phyloP scores from a whole-genome alignment of 2,113 vertebrate genomes.

The Rhinoderma darwinii region DNA sequence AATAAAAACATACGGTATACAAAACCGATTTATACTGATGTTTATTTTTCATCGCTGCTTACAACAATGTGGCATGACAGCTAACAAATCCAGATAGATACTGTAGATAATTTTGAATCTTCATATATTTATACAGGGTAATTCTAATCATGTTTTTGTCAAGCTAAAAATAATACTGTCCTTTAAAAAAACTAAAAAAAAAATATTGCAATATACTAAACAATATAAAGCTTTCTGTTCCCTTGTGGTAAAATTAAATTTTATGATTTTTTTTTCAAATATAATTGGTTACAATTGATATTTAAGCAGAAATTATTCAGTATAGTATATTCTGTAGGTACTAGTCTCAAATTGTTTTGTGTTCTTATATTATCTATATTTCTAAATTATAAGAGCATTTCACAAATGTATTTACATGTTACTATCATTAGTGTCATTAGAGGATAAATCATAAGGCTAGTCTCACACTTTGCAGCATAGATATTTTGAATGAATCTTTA shows the following conservation, averaged over 20 bases:
- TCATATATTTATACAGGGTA: not conserved
- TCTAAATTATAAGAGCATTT: not conserved
- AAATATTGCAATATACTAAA: constrained; percentile 3
- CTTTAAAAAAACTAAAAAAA: constrained; percentile 29
- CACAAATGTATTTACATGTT: not conserved
- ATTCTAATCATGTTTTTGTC: not conserved
- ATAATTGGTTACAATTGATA: not conserved
- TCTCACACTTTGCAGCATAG: not conserved
- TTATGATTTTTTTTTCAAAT: not conserved
- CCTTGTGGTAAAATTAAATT: constrained; percentile 18
- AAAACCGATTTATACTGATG: not conserved
- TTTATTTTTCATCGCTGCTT: not conserved
- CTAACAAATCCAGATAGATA: constrained; percentile 1
- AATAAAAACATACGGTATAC: not conserved
- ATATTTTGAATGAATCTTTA: not conserved
- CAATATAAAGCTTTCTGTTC: constrained; percentile 39
- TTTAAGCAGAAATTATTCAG: not conserved
- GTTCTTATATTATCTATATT: not conserved
- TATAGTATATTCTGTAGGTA: not conserved
- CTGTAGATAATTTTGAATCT: not conserved
- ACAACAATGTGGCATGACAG: not conserved
- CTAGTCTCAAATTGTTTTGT: not conserved
- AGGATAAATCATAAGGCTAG: not conserved
- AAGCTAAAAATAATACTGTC: constrained; percentile 24
- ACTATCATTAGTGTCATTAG: not conserved